These are phyloP conservation scores for Lacanobia wlatinum DNA, from an alignment of 2,888 invertebrate species.

Conservation along the genomic window DNA sequence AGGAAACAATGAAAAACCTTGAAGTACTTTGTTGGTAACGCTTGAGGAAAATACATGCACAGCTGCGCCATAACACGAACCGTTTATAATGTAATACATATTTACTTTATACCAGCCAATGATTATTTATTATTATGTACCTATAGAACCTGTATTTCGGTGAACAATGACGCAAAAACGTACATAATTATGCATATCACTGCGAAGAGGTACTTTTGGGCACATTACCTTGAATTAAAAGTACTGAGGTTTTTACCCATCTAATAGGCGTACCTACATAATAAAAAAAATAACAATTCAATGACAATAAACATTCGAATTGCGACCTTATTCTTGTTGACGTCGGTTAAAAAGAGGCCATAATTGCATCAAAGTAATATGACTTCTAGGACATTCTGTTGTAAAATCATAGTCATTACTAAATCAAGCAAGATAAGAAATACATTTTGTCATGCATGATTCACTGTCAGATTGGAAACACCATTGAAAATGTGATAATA, in stretches of 20 bases:
- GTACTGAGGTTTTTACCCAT: neutral
- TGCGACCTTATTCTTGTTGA: neutral
- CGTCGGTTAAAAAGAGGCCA: neutral
- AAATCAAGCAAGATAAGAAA: constrained; percentile 28
- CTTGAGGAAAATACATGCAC: constrained; percentile 56
- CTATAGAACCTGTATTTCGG: constrained; percentile 4
- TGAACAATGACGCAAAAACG: constrained; percentile 40
- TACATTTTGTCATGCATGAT: constrained; percentile 22
- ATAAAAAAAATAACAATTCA: neutral
- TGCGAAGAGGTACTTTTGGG: constrained; percentile 31
- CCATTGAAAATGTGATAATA: constrained; percentile 1
- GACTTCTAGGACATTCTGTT: neutral
- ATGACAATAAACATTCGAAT: neutral
- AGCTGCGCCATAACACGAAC: constrained; percentile 39
- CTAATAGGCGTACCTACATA: neutral
- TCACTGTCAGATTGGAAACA: constrained; percentile 7
- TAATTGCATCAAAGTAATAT: neutral
- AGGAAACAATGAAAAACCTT: constrained; percentile 47
- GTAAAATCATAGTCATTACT: constrained; percentile 6
- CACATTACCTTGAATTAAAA: neutral
- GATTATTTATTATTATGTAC: constrained; percentile 7
- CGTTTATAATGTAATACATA: constrained; percentile 38
- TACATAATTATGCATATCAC: constrained; percentile 23
- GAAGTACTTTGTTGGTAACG: constrained; percentile 20
- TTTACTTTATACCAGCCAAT: constrained; percentile 50